These are phyloP conservation scores for Atethmia centrago DNA, from an alignment of 2,888 invertebrate species.

Conservation along the genomic window DNA sequence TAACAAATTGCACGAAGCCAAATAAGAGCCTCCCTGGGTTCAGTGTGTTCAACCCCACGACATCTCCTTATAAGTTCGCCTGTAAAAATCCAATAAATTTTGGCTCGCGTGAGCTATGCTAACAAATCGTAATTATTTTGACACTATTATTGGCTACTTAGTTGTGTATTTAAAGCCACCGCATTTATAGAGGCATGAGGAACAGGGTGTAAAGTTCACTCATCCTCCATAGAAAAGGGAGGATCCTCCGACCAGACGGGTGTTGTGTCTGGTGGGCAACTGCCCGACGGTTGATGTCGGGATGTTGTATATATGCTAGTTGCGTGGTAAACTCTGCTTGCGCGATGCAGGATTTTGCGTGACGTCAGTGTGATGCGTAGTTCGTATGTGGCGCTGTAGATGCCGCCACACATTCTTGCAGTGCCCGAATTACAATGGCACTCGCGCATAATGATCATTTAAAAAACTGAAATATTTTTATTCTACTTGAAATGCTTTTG, in stretches of 20 bases:
- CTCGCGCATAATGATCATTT: slow-evolving; percentile 6
- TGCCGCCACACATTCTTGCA: too few species aligned
- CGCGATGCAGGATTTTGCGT: too few species aligned
- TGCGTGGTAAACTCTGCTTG: too few species aligned
- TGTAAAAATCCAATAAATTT: slow-evolving; percentile 24
- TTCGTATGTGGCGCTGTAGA: too few species aligned
- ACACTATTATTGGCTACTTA: slow-evolving; percentile 2
- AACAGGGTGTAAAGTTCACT: too few species aligned
- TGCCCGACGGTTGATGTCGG: too few species aligned
- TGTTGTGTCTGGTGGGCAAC: too few species aligned
- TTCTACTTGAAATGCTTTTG: neutral
- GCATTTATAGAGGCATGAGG: too few species aligned
- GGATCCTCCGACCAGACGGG: too few species aligned
- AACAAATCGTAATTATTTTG: slow-evolving; percentile 31
- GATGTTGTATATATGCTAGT: too few species aligned
- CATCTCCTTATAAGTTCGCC: neutral
- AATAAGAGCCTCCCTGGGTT: neutral
- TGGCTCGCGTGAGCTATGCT: slow-evolving; percentile 50
- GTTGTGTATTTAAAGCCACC: slow-evolving; percentile 6
- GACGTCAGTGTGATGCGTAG: too few species aligned
- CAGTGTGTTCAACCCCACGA: neutral
- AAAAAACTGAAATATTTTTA: slow-evolving; percentile 5
- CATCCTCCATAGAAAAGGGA: too few species aligned
- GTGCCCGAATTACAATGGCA: slow-evolving; percentile 8
- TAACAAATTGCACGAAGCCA: neutral